phyloP scores from a whole-genome alignment of 1,140 invertebrate genomes.

The Bombus ignitus region DNA sequence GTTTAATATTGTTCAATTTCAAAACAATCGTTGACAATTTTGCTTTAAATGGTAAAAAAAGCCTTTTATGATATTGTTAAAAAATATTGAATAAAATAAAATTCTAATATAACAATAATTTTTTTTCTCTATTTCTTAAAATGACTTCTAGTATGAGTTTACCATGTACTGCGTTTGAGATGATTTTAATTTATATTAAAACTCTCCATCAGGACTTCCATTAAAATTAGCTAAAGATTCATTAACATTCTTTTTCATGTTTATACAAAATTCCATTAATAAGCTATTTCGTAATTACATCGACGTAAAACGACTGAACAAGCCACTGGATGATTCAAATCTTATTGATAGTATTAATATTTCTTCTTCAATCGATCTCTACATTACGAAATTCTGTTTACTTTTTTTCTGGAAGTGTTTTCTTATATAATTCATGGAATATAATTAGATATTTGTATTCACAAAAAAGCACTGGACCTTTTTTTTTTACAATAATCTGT shows the following conservation, averaged over 20 bases:
- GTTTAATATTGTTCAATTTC: constrained; percentile 8
- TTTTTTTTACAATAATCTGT: constrained; percentile 57
- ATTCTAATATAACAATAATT: constrained; percentile 38
- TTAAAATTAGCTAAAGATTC: constrained; percentile 57
- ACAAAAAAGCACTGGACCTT: constrained; percentile 49
- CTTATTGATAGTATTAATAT: constrained; percentile 51
- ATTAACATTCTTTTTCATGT: constrained; percentile 50
- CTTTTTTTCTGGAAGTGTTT: constrained; percentile 42
- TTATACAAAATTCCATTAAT: constrained; percentile 62
- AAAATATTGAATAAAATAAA: constrained; percentile 35
- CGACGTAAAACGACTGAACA: constrained; percentile 56
- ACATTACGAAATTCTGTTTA: constrained; percentile 50
- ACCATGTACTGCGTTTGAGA: constrained; percentile 60
- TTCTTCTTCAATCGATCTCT: constrained; percentile 51
- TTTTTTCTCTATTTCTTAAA: constrained; percentile 26
- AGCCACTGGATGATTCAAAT: constrained; percentile 55
- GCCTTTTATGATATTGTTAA: constrained; percentile 16
- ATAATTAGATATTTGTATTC: constrained; percentile 52
- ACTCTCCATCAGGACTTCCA: constrained; percentile 35
- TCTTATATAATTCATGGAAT: constrained; percentile 1
- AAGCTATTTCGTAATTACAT: constrained; percentile 63
- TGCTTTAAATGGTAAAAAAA: constrained; percentile 44
- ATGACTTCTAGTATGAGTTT: constrained; percentile 42
- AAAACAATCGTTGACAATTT: constrained; percentile 4
- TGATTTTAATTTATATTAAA: constrained; percentile 58